Percentiles rank a stretch among this genome's conserved stretches.
phyloP scores from a whole-genome alignment of 2,888 invertebrate genomes.

The Lycocerus yunnanus region DNA sequence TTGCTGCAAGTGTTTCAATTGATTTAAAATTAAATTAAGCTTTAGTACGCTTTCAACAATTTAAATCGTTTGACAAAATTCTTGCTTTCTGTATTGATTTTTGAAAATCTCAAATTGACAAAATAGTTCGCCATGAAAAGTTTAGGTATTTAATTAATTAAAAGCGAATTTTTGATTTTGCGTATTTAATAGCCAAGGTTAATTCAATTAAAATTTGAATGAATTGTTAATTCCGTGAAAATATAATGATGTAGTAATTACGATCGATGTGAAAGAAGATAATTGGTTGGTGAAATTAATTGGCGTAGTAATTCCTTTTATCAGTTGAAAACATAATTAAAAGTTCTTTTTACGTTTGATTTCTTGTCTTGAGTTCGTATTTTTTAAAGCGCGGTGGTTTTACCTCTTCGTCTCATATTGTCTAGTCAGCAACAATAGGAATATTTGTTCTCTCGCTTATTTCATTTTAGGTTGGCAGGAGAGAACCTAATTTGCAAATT shows the following conservation, averaged over 20 bases:
- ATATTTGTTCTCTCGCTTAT: slow-evolving; percentile 28
- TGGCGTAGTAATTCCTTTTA: neutral
- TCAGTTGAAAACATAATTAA: neutral
- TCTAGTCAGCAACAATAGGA: slow-evolving; percentile 25
- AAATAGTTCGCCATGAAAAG: neutral
- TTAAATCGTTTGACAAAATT: neutral
- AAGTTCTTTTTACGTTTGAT: neutral
- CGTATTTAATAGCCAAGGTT: neutral
- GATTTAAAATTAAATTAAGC: neutral
- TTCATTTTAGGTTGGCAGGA: slow-evolving; percentile 14
- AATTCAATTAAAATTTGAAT: neutral
- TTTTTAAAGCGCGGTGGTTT: slow-evolving; percentile 7
- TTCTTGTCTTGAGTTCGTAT: neutral
- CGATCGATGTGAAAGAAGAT: neutral
- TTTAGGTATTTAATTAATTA: neutral
- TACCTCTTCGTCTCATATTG: slow-evolving; percentile 17
- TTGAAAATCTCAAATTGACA: neutral
- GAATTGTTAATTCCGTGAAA: neutral
- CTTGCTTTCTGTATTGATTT: neutral
- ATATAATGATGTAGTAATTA: neutral
- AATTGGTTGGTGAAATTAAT: neutral
- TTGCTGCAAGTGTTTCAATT: neutral
- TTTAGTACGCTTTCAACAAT: neutral
- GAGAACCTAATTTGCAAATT: slow-evolving; percentile 26
- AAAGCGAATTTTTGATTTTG: neutral